Evolutionary conservation across 37 sponge, comb jelly and placozoan species (phyloP).

Genomic region (Geodia barretti): DNA sequence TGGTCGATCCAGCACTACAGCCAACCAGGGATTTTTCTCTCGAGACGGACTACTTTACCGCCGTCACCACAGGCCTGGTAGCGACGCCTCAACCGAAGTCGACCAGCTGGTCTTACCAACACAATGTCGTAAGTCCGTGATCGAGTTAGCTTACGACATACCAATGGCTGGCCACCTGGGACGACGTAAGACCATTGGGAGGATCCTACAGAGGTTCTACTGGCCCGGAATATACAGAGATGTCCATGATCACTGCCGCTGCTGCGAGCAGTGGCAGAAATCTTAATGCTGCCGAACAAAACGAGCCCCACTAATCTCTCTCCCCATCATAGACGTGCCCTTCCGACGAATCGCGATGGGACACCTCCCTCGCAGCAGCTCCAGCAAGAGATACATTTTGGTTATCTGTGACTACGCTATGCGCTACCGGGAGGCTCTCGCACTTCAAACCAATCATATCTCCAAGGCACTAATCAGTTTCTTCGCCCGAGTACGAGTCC

Average conservation of each 20-base stretch:
- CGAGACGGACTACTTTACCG: conserved; percentile 35
- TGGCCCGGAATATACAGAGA: conserved; percentile 58
- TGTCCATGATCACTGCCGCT: conserved; percentile 34
- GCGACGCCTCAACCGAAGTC: too few relatives aligned
- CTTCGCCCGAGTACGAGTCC: conserved; percentile 54
- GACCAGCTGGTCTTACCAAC: conserved; percentile 62
- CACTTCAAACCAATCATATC: conserved; percentile 36
- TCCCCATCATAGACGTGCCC: conserved; percentile 49
- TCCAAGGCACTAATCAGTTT: conserved; percentile 44
- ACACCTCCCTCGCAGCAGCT: conserved; percentile 30
- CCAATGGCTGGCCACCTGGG: conserved; percentile 63
- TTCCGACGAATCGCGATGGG: conserved; percentile 66
- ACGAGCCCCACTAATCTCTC: conserved; percentile 53
- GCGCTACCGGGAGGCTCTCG: conserved; percentile 56
- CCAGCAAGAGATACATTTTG: conserved; percentile 45
- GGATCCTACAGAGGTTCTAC: conserved; percentile 47
- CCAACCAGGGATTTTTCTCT: conserved; percentile 20
- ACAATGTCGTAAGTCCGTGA: conserved; percentile 17
- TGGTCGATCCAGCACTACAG: neutral
- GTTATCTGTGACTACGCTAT: conserved; percentile 66
- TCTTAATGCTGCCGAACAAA: neutral
- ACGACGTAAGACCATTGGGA: conserved; percentile 41
- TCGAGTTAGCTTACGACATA: conserved; percentile 45
- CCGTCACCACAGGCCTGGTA: too few relatives aligned
- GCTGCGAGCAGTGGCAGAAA: conserved; percentile 47